Conservation (phyloP, 2,888 invertebrate genomes). For the Dryomyza anilis region DNA sequence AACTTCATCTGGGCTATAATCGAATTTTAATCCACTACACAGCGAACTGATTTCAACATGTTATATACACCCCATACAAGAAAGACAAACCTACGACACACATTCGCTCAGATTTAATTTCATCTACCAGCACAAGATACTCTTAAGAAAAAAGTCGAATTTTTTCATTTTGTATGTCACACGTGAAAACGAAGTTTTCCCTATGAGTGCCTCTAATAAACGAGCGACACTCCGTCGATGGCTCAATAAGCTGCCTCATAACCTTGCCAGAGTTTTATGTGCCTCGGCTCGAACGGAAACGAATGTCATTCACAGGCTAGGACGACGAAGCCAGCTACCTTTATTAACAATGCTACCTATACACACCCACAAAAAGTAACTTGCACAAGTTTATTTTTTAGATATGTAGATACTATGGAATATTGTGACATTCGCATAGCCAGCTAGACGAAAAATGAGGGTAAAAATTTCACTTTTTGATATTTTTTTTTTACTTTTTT, state of each 20-base stretch:
- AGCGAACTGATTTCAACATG: background rate
- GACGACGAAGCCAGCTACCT: conserved; percentile 1
- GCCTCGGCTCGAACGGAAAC: background rate
- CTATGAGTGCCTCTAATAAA: conserved; percentile 5
- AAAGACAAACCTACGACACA: background rate
- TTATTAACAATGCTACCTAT: background rate
- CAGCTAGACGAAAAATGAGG: too few relatives aligned
- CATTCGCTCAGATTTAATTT: background rate
- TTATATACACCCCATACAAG: background rate
- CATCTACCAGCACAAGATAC: background rate
- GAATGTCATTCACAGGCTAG: background rate
- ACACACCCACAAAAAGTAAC: background rate
- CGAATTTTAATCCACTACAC: conserved; percentile 18
- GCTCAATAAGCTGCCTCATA: conserved; percentile 16
- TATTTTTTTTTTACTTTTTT: too few relatives aligned
- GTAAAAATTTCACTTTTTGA: too few relatives aligned
- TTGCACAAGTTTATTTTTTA: too few relatives aligned
- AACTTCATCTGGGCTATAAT: conserved; percentile 10
- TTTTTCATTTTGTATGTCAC: background rate
- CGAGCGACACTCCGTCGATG: conserved; percentile 15
- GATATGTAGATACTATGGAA: too few relatives aligned
- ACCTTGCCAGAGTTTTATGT: conserved; percentile 11
- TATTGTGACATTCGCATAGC: too few relatives aligned
- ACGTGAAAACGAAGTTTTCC: background rate
- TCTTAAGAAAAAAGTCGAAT: background rate